Evolutionary conservation across 2,113 vertebrate species (phyloP), one percentile per base, ranked within the genome.

Genomic region (Micronisus gabar): DNA sequence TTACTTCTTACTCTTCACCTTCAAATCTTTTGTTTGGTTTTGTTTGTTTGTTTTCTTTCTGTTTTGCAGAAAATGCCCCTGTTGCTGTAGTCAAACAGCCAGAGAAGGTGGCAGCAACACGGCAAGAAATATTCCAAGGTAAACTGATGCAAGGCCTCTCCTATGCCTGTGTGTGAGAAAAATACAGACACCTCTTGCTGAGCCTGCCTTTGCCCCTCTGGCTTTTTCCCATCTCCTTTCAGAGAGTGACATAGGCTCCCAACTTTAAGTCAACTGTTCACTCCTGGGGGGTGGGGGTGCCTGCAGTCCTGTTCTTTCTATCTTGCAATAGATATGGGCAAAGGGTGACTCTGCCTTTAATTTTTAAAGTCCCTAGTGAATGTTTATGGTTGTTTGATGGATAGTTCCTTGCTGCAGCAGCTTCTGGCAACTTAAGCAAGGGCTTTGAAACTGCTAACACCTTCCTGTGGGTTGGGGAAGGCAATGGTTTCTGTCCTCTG

Each of bases 71-170:
- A 93, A 98, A 87, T n/a, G 79, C 52, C 10, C 97, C 98, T 6
- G 43, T 97, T 53, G 53, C 98, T 50, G 65, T 97, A 12, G 90
- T 96, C 75, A 98, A 98, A 66, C 98, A 98, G 89, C 98, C 98
- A 18, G 98, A 99, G 92, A 99, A 98, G 73, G 98, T 99, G 95
- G 98, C 98, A 58, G 98, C 98, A 71, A 98, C 98, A 55, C 86
- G 98, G 23, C 98, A 99, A 88, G 98, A 99, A 94, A 99, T 99
- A 97, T 99, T 99, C 96, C 98, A 99, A 97, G 98, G 98, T 98
- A 87, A 97, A 96, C 81, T 53, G 63, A 61, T 88, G n/a, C 19
- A 22, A 67, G 34, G 21, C 45, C 38, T 79, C 15, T 52, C 26
- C 12, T 95, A 2, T 18, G 30, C 26, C 62, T 45, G 5, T 66